phyloP scores from a whole-genome alignment of 2,888 invertebrate species.

The Deilephila elpenor region DNA sequence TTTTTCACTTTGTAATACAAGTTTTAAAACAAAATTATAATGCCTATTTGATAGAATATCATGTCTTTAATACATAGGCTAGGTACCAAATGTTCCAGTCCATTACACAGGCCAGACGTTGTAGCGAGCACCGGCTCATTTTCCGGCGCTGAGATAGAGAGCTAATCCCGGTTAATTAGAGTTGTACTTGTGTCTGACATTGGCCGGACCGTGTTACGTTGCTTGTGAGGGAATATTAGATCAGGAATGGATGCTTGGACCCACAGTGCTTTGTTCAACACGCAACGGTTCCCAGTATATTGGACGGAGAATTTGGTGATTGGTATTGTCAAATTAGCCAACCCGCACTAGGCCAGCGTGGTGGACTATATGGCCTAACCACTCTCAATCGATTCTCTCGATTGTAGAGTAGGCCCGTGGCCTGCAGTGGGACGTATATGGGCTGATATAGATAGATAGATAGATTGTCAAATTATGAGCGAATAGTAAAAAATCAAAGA shows the following conservation, averaged over 20 bases:
- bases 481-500: no score
- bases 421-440: no score
- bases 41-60: background rate
- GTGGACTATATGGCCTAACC: no score
- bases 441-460: no score
- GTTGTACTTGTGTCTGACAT: slow-evolving; percentile 48
- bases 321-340: background rate
- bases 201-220: slow-evolving; percentile 44
- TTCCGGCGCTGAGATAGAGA: slow-evolving; percentile 53
- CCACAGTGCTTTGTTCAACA: background rate
- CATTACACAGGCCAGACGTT: slow-evolving; percentile 20
- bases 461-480: background rate
- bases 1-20: no score
- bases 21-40: no score
- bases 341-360: no score
- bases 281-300: background rate
- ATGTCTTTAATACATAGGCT: background rate
- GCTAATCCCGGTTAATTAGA: slow-evolving; percentile 70
- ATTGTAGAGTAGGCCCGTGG: no score
- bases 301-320: background rate
- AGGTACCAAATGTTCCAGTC: background rate
- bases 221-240: slow-evolving; percentile 51
- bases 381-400: no score
- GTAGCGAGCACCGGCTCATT: slow-evolving; percentile 53
- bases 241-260: slow-evolving; percentile 22